Percentiles rank a stretch among this genome's conserved stretches.
phyloP scores from a whole-genome alignment of 2,113 vertebrate genomes.

The Misgurnus anguillicaudatus region DNA sequence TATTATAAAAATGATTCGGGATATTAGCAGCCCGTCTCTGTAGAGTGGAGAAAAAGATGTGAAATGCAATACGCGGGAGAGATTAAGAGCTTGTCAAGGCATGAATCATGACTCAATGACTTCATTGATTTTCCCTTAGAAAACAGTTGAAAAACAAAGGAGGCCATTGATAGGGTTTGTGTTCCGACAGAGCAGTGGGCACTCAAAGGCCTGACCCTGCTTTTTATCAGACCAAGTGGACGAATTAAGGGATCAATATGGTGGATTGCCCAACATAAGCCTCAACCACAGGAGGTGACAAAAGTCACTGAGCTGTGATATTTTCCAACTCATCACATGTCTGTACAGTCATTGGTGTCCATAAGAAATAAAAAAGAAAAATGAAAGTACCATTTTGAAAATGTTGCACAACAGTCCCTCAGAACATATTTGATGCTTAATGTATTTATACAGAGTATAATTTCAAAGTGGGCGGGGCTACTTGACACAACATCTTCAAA shows the following conservation, averaged over 20 bases:
- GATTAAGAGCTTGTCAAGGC: slow-evolving; percentile 54
- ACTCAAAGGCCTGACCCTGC: slow-evolving; percentile 24
- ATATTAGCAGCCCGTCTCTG: slow-evolving; percentile 32
- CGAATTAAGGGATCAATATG: slow-evolving; percentile 49
- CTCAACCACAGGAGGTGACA: slow-evolving; percentile 9
- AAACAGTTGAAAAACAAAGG: slow-evolving; percentile 42
- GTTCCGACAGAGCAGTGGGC: slow-evolving; percentile 9
- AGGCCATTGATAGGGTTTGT: slow-evolving; percentile 23
- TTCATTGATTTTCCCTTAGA: slow-evolving; percentile 44
- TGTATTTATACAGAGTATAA: too few relatives aligned
- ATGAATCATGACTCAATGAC: slow-evolving; percentile 48
- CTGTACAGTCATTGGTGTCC: too few relatives aligned
- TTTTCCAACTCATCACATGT: slow-evolving; percentile 6
- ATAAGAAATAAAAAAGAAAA: too few relatives aligned
- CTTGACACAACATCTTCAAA: too few relatives aligned
- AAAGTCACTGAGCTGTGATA: slow-evolving; percentile 21
- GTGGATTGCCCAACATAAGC: slow-evolving; percentile 23
- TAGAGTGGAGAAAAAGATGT: slow-evolving; percentile 14
- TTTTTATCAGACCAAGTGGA: slow-evolving; percentile 29
- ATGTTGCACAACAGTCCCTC: too few relatives aligned
- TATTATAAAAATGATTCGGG: slow-evolving; percentile 24
- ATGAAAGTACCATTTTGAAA: too few relatives aligned
- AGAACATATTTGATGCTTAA: not conserved
- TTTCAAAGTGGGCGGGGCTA: too few relatives aligned
- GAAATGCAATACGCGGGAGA: slow-evolving; percentile 37